phyloP scores from a whole-genome alignment of 2,113 vertebrate species.

The Nesospiza acunhae region DNA sequence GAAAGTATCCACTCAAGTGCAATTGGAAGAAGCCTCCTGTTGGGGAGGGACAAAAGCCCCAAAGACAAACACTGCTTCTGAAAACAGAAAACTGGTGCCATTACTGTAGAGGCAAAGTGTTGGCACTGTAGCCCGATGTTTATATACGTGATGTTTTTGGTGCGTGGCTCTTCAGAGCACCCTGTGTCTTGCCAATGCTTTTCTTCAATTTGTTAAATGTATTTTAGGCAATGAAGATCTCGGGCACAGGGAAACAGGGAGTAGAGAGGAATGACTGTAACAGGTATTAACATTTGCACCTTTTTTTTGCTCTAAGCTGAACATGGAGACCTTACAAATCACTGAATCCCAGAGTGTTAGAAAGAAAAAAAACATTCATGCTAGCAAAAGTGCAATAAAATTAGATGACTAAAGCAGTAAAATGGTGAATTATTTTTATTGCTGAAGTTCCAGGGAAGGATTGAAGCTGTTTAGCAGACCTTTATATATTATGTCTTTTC shows the following conservation, averaged over 20 bases:
- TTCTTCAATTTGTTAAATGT: background rate
- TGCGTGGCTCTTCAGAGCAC: background rate
- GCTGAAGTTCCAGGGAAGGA: background rate
- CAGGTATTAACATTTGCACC: constrained; percentile 27
- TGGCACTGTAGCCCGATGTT: background rate
- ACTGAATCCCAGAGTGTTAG: background rate
- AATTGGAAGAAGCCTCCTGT: background rate
- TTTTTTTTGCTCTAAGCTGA: constrained; percentile 9
- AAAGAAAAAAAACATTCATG: background rate
- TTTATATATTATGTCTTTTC: background rate
- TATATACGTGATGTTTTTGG: background rate
- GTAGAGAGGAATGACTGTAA: background rate
- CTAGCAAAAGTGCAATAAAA: constrained; percentile 28
- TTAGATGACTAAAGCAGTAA: constrained; percentile 15
- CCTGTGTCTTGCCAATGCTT: background rate
- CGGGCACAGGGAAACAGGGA: background rate
- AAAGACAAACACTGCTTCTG: background rate
- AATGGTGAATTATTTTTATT: constrained; percentile 4
- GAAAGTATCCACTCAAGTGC: background rate
- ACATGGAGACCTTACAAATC: constrained; percentile 8
- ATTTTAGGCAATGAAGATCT: background rate
- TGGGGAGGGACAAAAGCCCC: background rate
- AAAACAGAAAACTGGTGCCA: background rate
- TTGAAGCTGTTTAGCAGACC: background rate
- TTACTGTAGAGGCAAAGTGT: background rate